Evolutionary conservation across 2,113 vertebrate genomes (phyloP), one percentile per base, ranked within the genome.

Genomic region (Eonycteris spelaea): DNA sequence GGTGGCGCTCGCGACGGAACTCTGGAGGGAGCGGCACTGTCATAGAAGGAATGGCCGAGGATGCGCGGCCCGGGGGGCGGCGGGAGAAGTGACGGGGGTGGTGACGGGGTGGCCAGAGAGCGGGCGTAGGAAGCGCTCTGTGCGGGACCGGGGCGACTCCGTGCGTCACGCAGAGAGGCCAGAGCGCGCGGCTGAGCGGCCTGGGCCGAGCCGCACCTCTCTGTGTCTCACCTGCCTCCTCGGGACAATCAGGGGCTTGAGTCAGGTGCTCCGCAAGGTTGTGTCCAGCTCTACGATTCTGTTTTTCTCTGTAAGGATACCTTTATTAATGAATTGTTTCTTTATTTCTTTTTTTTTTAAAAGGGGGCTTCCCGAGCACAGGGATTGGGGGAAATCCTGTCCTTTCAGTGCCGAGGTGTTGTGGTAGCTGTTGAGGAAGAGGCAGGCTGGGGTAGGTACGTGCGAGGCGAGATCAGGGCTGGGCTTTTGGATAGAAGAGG

Each of bases 161-260:
- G 0, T 38, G 12, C 28, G 12, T 22, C 0, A 8, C 1, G 4
- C 0, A 2, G 12, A 21, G 38, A 2, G 5, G 0, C 51, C 35
- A 18, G 3, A 21, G 18, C 11, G 0, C 0, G 24, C 12, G 10
- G 5, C 19, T 0, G 4, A 10, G 18, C 1, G 24, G 24, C 13
- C 26, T 40, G 8, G 21, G 19, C 65, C 28, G 21, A 14, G 51
- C 28, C 71, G 15, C 15, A 18, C 57, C 40, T 61, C 12, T 38
- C 68, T 73, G 30, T 14, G 43, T n/a, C 59, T 71, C 51, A n/a
- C 61, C 79, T 33, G 71, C 55, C 89, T 67, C 73, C 6, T 86
- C 68, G 18, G 61, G 38, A 80, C 79, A 57, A 55, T 51, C 12
- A 63, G 63, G 70, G 71, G 3, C 59, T 88, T 83, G 86, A 78